Evolutionary conservation across 2,888 invertebrate species (phyloP), one percentile per base, ranked within the genome.

Genomic region (Dusona sp.): DNA sequence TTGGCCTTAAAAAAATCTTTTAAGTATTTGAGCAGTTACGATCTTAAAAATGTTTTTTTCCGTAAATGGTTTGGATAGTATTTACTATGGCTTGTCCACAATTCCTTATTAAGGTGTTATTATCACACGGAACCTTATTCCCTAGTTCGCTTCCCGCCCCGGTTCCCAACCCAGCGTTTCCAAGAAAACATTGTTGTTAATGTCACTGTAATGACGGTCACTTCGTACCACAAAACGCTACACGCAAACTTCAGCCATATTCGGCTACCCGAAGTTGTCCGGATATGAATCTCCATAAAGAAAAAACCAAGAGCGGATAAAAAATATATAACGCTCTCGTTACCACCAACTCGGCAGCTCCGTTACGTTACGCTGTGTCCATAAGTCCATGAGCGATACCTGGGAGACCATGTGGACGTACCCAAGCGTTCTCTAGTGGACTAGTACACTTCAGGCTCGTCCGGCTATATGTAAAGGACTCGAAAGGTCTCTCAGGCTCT

Each of bases 381-480:
- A 45, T 3, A 16, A 16, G 45, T 45, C 45, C 1, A 9, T 16
- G 16, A 48, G 48, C 48, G 19, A 19, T 3, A 19, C n/a, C 48
- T 19, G 48, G 19, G n/a, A 48, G 48, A 16, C 16, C 8, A 7
- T 3, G 38, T 65, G 54, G 75, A 75, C 75, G 42, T 70, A 75
- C 61, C 19, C 51, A 19, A 38, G 73, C 78, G 70, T 36, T 33
- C 70, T 61, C 79, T 79, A 13, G 57, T 29, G 29, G 70, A 70
- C 42, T 61, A 70, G 70, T 79, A 79, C 70, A 79, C 42, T 79
- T 70, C 36, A 11, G 13, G 16, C 19, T 29, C 61, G 51, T 25
- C 22, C 61, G 9, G 7, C 70, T 42, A 33, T 29, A n/a, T 45
- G 51, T 19, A 54, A 29, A 65, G 61, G 54, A 64, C 51, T 38